Evolutionary conservation across 2,797 vertebrate species (phyloP).

Genomic region (Poliocrania exsul): DNA sequence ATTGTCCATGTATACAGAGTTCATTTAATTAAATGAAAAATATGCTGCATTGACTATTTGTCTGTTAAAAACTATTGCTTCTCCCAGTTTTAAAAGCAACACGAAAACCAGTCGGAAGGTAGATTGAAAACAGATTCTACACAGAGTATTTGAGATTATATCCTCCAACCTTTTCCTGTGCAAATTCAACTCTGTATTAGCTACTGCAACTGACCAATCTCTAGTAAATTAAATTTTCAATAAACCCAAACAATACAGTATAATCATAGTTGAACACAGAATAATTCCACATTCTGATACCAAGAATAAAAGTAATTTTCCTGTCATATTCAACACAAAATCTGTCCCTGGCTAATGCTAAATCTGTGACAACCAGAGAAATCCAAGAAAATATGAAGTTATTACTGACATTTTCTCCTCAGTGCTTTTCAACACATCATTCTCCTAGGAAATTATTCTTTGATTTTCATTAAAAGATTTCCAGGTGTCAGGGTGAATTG

Average conservation of each 20-base stretch:
- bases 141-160: not conserved
- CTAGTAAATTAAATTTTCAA: constrained; percentile 43
- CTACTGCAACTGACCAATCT: constrained; percentile 6
- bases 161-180: not conserved
- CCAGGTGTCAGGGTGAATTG: not conserved
- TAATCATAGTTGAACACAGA: not conserved
- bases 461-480: constrained; percentile 26
- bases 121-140: constrained; percentile 17
- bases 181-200: not conserved
- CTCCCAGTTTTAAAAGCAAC: not conserved
- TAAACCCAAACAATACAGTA: not conserved
- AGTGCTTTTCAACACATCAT: constrained; percentile 3
- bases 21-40: constrained; percentile 27
- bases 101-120: not conserved
- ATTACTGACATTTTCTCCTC: not conserved
- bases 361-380: not conserved
- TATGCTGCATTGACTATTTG: not conserved
- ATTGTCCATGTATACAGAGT: not conserved
- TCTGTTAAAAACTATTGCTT: not conserved
- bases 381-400: constrained; percentile 1
- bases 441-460: constrained; percentile 25
- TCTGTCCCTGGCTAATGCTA: not conserved
- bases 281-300: not conserved
- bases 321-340: not conserved
- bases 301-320: not conserved